A percentile compares a stretch with the other conserved stretches of the same genome.
phyloP scores from a whole-genome alignment of 2,797 vertebrate species.

The Betta splendens region DNA sequence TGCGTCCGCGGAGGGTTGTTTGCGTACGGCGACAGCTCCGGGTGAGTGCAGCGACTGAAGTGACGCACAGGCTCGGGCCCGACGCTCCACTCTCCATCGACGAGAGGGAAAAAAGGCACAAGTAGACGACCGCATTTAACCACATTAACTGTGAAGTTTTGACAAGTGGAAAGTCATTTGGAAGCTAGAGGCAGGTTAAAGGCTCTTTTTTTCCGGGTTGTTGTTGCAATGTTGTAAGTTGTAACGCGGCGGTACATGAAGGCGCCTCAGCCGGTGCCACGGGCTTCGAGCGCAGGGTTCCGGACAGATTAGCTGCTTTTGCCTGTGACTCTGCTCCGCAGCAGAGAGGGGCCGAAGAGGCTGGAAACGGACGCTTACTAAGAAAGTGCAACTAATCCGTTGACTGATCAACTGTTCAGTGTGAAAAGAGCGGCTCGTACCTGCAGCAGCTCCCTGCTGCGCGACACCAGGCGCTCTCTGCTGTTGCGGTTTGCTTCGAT shows the following conservation, averaged over 20 bases:
- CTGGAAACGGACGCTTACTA: too few species aligned
- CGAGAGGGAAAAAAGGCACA: constrained; percentile 5
- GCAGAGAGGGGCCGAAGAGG: too few species aligned
- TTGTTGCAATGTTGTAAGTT: too few species aligned
- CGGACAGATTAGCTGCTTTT: constrained; percentile 8
- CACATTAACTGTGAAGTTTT: constrained; percentile 12
- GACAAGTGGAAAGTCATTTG: constrained; percentile 4
- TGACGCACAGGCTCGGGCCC: constrained; percentile 16
- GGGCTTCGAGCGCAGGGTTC: constrained; percentile 9
- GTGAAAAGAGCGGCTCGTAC: too few species aligned
- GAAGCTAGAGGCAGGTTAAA: not conserved
- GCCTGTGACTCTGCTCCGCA: constrained; percentile 7
- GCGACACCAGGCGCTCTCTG: constrained; percentile 26
- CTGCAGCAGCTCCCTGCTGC: too few species aligned
- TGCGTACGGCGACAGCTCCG: constrained; percentile 9
- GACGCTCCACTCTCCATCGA: not conserved
- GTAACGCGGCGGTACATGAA: too few species aligned
- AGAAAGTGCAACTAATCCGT: too few species aligned
- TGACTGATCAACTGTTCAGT: too few species aligned
- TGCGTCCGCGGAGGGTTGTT: constrained; percentile 3
- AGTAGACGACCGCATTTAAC: constrained; percentile 24
- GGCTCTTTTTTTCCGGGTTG: constrained; percentile 3
- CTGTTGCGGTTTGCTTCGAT: constrained; percentile 60
- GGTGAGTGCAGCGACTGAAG: constrained; percentile 3
- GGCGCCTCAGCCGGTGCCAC: too few species aligned